Base-by-base conservation (phyloP, 2,797 vertebrate species). In the Menidia menidia region DNA sequence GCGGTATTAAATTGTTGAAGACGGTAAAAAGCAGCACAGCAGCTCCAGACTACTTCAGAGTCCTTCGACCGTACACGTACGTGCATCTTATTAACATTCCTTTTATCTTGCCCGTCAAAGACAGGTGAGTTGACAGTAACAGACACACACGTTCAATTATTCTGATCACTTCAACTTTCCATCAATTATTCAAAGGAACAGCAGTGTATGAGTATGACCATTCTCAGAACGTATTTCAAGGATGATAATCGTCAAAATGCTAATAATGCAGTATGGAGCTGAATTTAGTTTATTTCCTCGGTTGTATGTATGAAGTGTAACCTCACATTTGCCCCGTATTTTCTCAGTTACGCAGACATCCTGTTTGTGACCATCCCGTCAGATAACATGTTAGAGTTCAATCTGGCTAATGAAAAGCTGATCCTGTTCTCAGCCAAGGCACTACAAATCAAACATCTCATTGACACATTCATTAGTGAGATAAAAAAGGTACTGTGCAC, bases 371-470 rank as follows among this genome's bases (percentile, higher is more conserved):
- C 96, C 82, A 94, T 96, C 74, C 96, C 97, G 0, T 98, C 97
- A 42, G 95, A 92, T 65, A 97, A 98, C 91, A 98, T 98, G 97
- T 90, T 99, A 89, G 97, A 99, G 86, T 96, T 99, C 89, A 99
- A 98, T 88, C 82, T 99, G 84, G 89, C 91, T 89, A 95, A 92
- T 0, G 98, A 99, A 92, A 99, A 98, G 88, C 90, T 99, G 76
- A 97, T 99, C 80, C 94, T 99, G 42, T 99, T 99, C 92, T 99
- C 98, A 0, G 93, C 97, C n/a, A 96, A 96, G 78, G 97, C 98
- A 0, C 93, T 87, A 1, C 97, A 99, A 81, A 95, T 98, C 92
- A 99, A 99, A 92, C 89, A 92, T 74, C 94, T 98, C 89, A 92
- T 99, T 0, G 97, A 99, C 74, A 90, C 89, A 67, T 99, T 98